Evolutionary conservation across 2,888 invertebrate genomes (phyloP).

Genomic region (Lithophane socia): DNA sequence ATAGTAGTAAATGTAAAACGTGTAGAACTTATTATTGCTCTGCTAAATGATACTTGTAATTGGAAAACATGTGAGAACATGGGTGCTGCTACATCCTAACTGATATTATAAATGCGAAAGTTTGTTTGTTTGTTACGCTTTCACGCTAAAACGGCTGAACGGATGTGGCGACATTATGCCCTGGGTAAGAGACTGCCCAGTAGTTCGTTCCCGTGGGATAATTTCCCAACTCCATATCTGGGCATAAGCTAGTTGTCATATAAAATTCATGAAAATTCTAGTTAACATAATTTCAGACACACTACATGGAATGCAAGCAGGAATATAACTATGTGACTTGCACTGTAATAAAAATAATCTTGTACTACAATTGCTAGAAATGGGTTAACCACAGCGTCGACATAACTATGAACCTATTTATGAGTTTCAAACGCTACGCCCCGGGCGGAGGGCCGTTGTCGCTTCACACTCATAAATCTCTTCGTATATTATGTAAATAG

Average conservation of each 20-base stretch:
- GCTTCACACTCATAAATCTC: constrained; percentile 58
- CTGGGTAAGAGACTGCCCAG: no score
- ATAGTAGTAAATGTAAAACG: neutral
- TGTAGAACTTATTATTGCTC: constrained; percentile 2
- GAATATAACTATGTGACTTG: constrained; percentile 12
- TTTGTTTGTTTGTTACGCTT: no score
- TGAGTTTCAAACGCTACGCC: constrained; percentile 30
- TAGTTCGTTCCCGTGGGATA: no score
- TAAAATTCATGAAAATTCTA: constrained; percentile 9
- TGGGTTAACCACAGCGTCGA: constrained; percentile 27
- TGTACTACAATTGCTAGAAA: constrained; percentile 31
- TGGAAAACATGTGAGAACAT: constrained; percentile 4
- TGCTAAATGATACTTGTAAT: constrained; percentile 17
- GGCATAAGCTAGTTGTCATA: neutral
- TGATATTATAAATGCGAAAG: no score
- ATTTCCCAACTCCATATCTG: no score
- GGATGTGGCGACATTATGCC: no score
- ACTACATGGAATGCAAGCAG: constrained; percentile 1
- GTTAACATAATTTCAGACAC: constrained; percentile 6
- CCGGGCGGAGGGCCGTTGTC: constrained; percentile 32
- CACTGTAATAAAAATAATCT: constrained; percentile 40
- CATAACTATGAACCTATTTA: constrained; percentile 36
- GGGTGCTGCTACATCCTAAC: no score
- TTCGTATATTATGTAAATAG: constrained; percentile 60
- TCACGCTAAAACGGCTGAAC: no score